Evolutionary conservation across 2,113 vertebrate species (phyloP).

Genomic region (Xiphophorus couchianus): DNA sequence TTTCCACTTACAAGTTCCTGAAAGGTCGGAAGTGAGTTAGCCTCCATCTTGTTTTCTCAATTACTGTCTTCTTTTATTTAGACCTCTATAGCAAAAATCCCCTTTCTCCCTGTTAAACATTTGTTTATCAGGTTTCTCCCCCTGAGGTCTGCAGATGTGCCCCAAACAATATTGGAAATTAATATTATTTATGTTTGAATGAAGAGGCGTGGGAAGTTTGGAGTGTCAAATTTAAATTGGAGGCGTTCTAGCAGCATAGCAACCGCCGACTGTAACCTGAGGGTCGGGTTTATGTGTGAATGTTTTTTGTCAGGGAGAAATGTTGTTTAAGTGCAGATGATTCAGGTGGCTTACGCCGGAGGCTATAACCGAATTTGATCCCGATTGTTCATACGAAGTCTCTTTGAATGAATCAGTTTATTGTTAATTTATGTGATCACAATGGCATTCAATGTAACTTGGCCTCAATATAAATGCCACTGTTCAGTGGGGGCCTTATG

Average conservation of each 20-base stretch:
- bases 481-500: no score
- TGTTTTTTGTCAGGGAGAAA: conserved; percentile 42
- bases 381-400: background rate
- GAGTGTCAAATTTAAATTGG: conserved; percentile 63
- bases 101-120: conserved; percentile 53
- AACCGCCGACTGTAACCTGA: conserved; percentile 31
- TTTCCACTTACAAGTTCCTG: conserved; percentile 57
- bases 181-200: conserved; percentile 44
- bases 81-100: conserved; percentile 64
- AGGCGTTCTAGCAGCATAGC: conserved; percentile 52
- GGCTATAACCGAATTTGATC: conserved; percentile 35
- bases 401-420: no score
- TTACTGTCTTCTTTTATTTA: conserved; percentile 48
- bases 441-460: background rate
- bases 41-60: conserved; percentile 32
- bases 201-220: conserved; percentile 34
- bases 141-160: conserved; percentile 53
- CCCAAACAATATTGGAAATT: conserved; percentile 35
- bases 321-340: conserved; percentile 42
- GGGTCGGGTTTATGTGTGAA: conserved; percentile 43
- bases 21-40: conserved; percentile 62
- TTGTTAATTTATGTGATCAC: background rate
- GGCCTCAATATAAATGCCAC: no score
- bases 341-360: conserved; percentile 45
- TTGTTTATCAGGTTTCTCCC: conserved; percentile 68